Conservation (phyloP, 1,140 invertebrate genomes). For the Heliconius melpomene region DNA sequence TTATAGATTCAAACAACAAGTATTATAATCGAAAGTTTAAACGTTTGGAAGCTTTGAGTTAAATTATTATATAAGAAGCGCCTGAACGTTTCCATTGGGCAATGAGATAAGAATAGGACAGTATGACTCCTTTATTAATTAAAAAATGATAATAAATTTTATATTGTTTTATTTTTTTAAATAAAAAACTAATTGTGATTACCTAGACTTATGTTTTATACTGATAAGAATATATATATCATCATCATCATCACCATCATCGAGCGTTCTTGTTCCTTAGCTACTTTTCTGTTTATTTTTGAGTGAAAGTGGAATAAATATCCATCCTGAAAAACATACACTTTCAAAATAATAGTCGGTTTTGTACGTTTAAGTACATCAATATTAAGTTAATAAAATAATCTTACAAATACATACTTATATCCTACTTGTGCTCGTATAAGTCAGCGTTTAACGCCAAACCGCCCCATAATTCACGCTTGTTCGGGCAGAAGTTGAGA, state of each 20-base stretch:
- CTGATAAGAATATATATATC: too few species aligned
- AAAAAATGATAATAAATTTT: too few species aligned
- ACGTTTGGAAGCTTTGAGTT: conserved; percentile 5
- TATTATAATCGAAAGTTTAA: conserved; percentile 10
- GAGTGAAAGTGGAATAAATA: too few species aligned
- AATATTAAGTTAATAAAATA: too few species aligned
- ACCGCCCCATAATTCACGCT: conserved; percentile 24
- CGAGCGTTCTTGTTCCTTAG: too few species aligned
- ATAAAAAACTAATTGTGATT: too few species aligned
- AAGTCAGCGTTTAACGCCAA: conserved; percentile 26
- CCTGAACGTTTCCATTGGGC: background rate
- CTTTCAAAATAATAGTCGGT: too few species aligned
- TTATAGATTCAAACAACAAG: conserved; percentile 12
- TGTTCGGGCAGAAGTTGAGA: conserved; percentile 25
- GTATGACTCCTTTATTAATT: background rate
- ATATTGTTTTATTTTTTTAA: too few species aligned
- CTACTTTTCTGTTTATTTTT: background rate
- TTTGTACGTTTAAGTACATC: too few species aligned
- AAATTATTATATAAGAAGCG: background rate
- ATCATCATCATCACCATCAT: too few species aligned
- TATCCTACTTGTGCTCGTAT: background rate
- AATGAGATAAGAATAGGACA: background rate
- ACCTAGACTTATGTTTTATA: too few species aligned
- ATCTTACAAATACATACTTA: background rate
- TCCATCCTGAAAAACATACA: too few species aligned